Conservation (phyloP, 2,888 invertebrate species). For the Bruchidius siliquastri region DNA sequence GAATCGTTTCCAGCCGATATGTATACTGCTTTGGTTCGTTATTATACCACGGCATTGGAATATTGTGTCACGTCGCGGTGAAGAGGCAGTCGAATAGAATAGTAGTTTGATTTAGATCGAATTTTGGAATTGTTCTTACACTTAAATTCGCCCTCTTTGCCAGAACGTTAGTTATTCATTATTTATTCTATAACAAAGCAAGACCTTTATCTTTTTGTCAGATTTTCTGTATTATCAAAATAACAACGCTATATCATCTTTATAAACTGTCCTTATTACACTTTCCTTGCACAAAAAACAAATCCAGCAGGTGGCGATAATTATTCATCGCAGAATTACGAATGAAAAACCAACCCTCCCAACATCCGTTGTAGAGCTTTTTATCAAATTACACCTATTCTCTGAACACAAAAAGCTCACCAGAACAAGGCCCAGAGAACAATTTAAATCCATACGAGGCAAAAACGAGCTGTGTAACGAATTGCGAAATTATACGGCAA, state of each 20-base stretch:
- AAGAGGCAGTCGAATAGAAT: no score
- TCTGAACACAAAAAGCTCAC: not conserved
- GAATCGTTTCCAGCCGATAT: not conserved
- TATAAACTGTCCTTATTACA: not conserved
- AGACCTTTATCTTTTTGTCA: no score
- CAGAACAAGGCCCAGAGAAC: not conserved
- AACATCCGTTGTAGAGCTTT: not conserved
- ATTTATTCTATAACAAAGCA: no score
- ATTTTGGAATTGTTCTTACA: no score
- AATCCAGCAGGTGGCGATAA: not conserved
- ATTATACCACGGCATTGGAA: not conserved
- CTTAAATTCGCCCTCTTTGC: no score
- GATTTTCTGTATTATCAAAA: no score
- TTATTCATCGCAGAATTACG: not conserved
- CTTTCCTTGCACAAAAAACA: not conserved
- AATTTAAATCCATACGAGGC: not conserved
- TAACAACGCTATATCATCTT: no score
- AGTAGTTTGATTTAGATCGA: no score
- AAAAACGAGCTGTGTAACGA: not conserved
- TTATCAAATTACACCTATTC: not conserved
- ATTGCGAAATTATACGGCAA: not conserved
- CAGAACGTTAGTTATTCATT: no score
- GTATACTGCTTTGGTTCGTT: not conserved
- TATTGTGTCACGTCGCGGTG: no score
- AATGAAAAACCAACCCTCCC: not conserved